Base-by-base conservation (phyloP, 2,113 vertebrate species). In the Lagopus leucura region DNA sequence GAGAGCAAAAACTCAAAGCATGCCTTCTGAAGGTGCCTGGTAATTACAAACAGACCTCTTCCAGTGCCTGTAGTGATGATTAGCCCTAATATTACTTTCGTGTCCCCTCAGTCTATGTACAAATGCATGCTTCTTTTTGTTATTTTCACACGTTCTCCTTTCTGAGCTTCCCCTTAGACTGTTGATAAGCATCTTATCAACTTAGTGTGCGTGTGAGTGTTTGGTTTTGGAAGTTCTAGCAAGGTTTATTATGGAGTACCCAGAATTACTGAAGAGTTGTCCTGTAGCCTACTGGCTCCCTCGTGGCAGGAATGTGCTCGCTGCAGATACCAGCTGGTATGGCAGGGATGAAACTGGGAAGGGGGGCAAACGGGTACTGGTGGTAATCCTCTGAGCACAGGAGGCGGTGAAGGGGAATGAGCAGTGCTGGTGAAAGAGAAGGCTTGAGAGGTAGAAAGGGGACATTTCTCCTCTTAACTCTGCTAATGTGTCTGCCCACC, bases 121-220 rank as follows among this genome's bases (percentile, higher is more conserved):
- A 67, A 24, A 17, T 15, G 19, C 0, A 0, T 47, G 64, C 86
- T 93, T 80, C 65, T n/a, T 40, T 66, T 71, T 81, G 86, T 3
- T 86, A 27, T 92, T 86, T 88, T 60, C 38, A 47, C 28, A 6
- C 5, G 6, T 77, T 88, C 57, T 93, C 34, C 50, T 92, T 86
- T 77, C 80, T 84, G 69, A 88, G 40, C 66, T 90, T 91, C 80
- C 52, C 13, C 70, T 92, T 83, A 63, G 42, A 22, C 65, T 71
- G 75, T 45, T 91, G 75, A 54, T 86, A 64, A 77, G 45, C 34
- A 18, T 52, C 58, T 50, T 16, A 36, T 28, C 45, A 77, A 50
- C 78, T 80, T 63, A 57, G 50, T 19, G 45, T 14, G 63, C 52
- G 32, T 0, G 42, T 85, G 72, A 24, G 36, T 40, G 73, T 82